A percentile compares a stretch with the other conserved stretches of the same genome.
Evolutionary conservation across 2,797 vertebrate species (phyloP).

Genomic region (Graptemys geographica): DNA sequence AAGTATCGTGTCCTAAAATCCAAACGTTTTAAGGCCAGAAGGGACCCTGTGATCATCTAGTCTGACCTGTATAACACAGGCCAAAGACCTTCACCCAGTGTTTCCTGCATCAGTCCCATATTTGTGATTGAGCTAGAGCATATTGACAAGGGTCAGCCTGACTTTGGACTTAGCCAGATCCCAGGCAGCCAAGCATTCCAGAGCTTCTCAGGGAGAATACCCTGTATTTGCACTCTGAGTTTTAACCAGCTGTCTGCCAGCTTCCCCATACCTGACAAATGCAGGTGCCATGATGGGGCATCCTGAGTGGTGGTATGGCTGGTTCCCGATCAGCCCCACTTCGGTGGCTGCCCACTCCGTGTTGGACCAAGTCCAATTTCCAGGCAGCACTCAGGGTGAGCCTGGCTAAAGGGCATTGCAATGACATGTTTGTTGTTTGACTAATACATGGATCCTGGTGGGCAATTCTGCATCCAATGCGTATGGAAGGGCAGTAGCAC

Average conservation of each 20-base stretch:
- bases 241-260: not conserved
- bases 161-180: not conserved
- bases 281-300: not conserved
- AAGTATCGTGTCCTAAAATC: not conserved
- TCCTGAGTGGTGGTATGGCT: not conserved
- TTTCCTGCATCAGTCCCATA: not conserved
- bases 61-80: not conserved
- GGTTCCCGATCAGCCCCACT: not conserved
- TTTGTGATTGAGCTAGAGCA: not conserved
- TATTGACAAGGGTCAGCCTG: not conserved
- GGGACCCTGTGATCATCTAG: not conserved
- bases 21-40: not conserved
- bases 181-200: not conserved
- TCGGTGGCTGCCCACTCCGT: not conserved
- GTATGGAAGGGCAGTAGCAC: too few species aligned
- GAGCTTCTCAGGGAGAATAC: too few species aligned
- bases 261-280: not conserved
- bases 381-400: not conserved
- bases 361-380: not conserved
- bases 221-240: not conserved
- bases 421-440: not conserved
- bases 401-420: not conserved
- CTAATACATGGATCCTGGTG: fast-evolving
- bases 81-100: not conserved
- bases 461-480: not conserved